Evolutionary conservation across 2,888 invertebrate species (phyloP), one percentile per base, ranked within the genome.

Genomic region (Alcis repandata): DNA sequence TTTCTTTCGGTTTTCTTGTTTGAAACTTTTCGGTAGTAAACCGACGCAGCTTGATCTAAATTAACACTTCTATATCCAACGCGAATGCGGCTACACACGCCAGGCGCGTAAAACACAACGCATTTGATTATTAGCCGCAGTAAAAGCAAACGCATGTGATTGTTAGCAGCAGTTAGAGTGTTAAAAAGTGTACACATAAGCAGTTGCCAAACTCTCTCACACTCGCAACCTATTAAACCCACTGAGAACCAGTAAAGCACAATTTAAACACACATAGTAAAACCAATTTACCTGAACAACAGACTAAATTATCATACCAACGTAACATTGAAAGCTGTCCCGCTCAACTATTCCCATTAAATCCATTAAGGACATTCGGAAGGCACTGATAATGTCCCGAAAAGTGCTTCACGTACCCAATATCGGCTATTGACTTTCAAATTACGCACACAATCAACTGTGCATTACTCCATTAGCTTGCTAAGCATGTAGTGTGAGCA

Each of bases 361-460:
- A 27, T 32, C 59, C 45, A 65, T 65, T 65, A 65, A 51, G 49
- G 33, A 19, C 53, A 53, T 57, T 46, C n/a, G 59, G 45, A 32
- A 57, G 59, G 60, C 38, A 57, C 59, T 68, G 70, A 70, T 70
- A 72, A 72, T 72, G 72, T 57, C 38, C 68, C 71, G 67, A 73
- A 69, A 73, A 73, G 66, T 71, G 71, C 52, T 69, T 49, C 60
- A 56, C 62, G 64, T 63, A 60, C 69, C 68, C 59, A 68, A 70
- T 69, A 71, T 70, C 64, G 67, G 67, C 71, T 70, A 73, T 73
- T 71, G 71, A 69, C 70, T 71, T 49, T 52, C 48, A 53, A 71
- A 71, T 69, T 69, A 71, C 69, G 67, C 65, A 52, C 65, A 69
- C 67, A 71, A 71, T 71, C 67, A 69, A 71, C 65, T 61, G 68